phyloP scores from a whole-genome alignment of 1,140 invertebrate genomes.

The Doryteuthis pealeii region DNA sequence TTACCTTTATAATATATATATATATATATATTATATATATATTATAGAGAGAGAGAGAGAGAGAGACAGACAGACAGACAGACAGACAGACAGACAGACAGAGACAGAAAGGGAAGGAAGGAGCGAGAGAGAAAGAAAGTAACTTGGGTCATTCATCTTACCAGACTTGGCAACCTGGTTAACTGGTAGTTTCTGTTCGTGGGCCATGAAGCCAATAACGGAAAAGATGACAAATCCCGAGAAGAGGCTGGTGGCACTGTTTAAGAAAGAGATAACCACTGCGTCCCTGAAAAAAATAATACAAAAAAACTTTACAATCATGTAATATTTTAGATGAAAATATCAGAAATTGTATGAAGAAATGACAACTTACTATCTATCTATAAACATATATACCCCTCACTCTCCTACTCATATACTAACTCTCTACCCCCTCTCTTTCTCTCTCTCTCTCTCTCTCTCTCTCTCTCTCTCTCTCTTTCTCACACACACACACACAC shows the following conservation, averaged over 20 bases:
- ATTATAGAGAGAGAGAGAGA: too few relatives aligned
- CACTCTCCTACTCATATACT: neutral
- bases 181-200: constrained; percentile 48
- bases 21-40: too few relatives aligned
- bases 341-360: too few relatives aligned
- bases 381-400: neutral
- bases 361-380: neutral
- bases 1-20: too few relatives aligned
- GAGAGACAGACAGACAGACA: too few relatives aligned
- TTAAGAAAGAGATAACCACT: constrained; percentile 89
- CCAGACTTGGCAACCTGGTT: constrained; percentile 52
- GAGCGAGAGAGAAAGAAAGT: too few relatives aligned
- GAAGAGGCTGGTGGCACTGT: constrained; percentile 95
- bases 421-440: neutral
- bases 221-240: constrained; percentile 98
- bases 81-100: too few relatives aligned
- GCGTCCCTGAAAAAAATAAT: constrained; percentile 73
- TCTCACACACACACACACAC: too few relatives aligned
- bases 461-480: neutral
- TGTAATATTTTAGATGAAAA: too few relatives aligned
- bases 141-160: constrained; percentile 25
- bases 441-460: neutral
- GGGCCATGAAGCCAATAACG: constrained; percentile 75
- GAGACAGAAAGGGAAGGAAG: too few relatives aligned
- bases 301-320: too few relatives aligned